phyloP scores from a whole-genome alignment of 2,888 invertebrate species.

The Psylliodes chrysocephalus region DNA sequence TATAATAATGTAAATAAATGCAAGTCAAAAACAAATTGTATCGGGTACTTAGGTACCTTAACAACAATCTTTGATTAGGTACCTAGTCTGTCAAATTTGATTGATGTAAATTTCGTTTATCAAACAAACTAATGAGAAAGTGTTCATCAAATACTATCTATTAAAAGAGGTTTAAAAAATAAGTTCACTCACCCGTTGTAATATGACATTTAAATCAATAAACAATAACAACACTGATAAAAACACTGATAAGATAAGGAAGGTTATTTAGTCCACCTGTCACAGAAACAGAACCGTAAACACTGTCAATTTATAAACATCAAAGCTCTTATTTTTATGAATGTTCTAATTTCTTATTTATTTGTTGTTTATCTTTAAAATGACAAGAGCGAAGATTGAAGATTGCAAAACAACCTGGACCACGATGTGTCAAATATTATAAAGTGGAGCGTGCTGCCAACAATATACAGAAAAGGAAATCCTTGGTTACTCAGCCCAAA shows the following conservation, averaged over 20 bases:
- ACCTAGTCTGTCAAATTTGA: no score
- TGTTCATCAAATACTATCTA: no score
- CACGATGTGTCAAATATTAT: constrained; percentile 37
- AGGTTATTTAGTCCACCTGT: constrained; percentile 4
- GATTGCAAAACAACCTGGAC: constrained; percentile 36
- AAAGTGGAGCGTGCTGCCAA: constrained; percentile 5
- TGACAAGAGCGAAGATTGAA: constrained; percentile 14
- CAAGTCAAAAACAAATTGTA: no score
- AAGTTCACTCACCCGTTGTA: constrained; percentile 42
- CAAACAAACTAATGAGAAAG: no score
- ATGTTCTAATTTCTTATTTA: constrained; percentile 15
- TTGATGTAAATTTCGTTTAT: no score
- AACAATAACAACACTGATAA: constrained; percentile 29
- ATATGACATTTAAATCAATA: constrained; percentile 38
- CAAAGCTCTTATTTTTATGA: constrained; percentile 3
- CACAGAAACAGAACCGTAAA: constrained; percentile 1
- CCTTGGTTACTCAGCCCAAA: no score
- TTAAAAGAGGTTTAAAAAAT: background rate
- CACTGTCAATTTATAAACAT: background rate
- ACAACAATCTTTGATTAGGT: no score
- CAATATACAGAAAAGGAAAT: constrained; percentile 13
- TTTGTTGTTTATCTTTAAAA: constrained; percentile 32
- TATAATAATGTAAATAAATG: no score
- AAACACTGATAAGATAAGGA: constrained; percentile 23
- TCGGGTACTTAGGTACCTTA: no score